Conservation (phyloP, 2,797 vertebrate species). For the Spondyliosoma cantharus region DNA sequence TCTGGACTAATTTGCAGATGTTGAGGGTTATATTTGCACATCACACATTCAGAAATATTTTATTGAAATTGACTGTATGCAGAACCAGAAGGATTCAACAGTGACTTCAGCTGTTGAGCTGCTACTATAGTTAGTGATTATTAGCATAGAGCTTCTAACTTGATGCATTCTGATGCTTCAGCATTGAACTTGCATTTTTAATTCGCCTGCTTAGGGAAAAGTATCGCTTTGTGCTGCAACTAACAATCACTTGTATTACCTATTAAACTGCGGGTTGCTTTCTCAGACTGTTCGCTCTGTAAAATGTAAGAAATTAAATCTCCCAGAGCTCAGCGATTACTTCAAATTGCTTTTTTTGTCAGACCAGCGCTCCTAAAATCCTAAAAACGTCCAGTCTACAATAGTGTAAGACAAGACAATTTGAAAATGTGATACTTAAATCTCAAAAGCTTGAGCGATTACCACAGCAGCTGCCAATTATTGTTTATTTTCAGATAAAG, state of each 20-base stretch:
- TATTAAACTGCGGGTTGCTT: neutral
- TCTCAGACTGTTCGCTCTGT: neutral
- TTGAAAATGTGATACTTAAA: neutral
- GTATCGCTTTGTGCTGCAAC: neutral
- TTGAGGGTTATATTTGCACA: no score
- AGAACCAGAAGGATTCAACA: no score
- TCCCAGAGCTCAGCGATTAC: neutral
- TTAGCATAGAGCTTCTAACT: no score
- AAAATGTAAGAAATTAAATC: neutral
- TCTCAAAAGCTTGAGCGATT: neutral
- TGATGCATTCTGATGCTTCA: no score
- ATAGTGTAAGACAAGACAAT: neutral
- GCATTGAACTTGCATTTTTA: neutral
- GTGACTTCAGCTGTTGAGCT: no score
- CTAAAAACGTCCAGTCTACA: neutral
- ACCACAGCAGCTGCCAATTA: neutral
- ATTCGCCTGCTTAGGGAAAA: neutral
- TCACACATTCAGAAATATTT: neutral
- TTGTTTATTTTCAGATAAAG: neutral
- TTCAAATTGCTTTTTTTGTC: neutral
- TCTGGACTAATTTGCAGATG: neutral
- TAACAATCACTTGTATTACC: no score
- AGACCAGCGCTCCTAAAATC: neutral
- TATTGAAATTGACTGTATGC: no score
- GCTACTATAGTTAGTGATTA: neutral